Evolutionary conservation across 1,140 invertebrate species (phyloP), one percentile per base, ranked within the genome.

Genomic region (Lepidurus couesii): DNA sequence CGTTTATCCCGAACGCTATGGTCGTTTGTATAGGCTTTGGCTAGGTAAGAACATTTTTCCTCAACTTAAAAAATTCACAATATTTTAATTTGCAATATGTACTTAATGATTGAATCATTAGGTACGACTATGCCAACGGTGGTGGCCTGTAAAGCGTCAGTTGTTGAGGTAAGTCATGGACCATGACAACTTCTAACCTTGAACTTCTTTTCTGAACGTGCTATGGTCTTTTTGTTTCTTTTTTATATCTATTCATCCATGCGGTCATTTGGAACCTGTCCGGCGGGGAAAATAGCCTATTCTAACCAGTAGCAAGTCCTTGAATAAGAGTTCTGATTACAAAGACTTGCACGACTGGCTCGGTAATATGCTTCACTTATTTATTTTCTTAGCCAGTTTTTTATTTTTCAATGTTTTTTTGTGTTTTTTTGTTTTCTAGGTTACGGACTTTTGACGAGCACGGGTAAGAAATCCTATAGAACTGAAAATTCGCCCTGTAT

Each of bases 371-470:
- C 53, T 13, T 65, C 53, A 65, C 53, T 65, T 11, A 65, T 65
- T 16, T 65, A n/a, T 65, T 65, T 65, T 65, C 13, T 34, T 34
- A 34, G 34, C 34, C 34, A 34, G 13, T 65, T 65, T 21, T 65
- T 21, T 13, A n/a, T 65, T 65, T 21, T 11, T 65, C 8, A 13
- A 65, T 65, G 8, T n/a, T 65, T 7, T 65, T 13, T 13, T 65
- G 53, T 1, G 34, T 34, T 1, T 34, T 34, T 65, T 65, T 65
- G 21, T 16, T 7, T 65, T 13, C 53, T 65, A 65, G 53, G 53
- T 65, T 65, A 65, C 53, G 93, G 93, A 42, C 84, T 95, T 5
- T 84, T 94, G 1, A 92, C 91, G 42, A 89, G 89, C 82, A 86
- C 85, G 81, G 90, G 89, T 89, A 82, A 79, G 65, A 93, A 94